Conservation (phyloP, 2,797 vertebrate species). For the Hybognathus amarus region DNA sequence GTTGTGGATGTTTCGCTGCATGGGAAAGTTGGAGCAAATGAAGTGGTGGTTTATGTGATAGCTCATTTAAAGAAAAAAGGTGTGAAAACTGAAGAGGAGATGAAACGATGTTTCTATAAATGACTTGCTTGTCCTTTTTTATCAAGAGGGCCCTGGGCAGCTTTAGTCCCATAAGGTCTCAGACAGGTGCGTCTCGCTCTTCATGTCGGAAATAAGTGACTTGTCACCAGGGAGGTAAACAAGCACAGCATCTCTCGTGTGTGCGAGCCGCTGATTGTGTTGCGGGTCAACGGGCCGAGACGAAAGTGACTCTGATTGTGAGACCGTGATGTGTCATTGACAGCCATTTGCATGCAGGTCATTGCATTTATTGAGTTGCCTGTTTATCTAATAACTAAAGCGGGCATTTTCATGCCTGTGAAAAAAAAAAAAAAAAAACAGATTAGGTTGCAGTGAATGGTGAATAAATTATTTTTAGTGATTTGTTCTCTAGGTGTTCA, state of each 20-base stretch:
- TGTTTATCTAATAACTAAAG: slow-evolving; percentile 38
- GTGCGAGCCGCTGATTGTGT: slow-evolving; percentile 38
- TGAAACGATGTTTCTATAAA: slow-evolving; percentile 60
- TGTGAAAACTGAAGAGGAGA: slow-evolving; percentile 48
- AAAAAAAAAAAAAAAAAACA: slow-evolving; percentile 2
- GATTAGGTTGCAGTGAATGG: slow-evolving; percentile 31
- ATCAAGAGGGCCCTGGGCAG: slow-evolving; percentile 49
- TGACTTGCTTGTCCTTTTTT: slow-evolving; percentile 54
- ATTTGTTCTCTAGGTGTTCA: not conserved
- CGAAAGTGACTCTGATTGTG: slow-evolving; percentile 27
- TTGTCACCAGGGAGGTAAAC: slow-evolving; percentile 58
- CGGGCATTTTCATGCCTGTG: not conserved
- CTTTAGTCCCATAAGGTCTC: slow-evolving; percentile 52
- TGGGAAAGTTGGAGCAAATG: slow-evolving; percentile 70
- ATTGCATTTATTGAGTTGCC: slow-evolving; percentile 32
- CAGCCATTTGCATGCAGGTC: slow-evolving; percentile 42
- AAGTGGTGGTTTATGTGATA: slow-evolving; percentile 66
- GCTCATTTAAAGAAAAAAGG: slow-evolving; percentile 68
- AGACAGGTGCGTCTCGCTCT: slow-evolving; percentile 33
- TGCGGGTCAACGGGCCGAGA: slow-evolving; percentile 48
- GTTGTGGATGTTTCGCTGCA: slow-evolving; percentile 48
- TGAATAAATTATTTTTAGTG: not conserved
- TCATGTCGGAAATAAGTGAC: slow-evolving; percentile 44
- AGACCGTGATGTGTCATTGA: slow-evolving; percentile 30
- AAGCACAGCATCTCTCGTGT: slow-evolving; percentile 36